Conservation (phyloP, 2,888 invertebrate genomes). For the Chymomyza fuscimana region DNA sequence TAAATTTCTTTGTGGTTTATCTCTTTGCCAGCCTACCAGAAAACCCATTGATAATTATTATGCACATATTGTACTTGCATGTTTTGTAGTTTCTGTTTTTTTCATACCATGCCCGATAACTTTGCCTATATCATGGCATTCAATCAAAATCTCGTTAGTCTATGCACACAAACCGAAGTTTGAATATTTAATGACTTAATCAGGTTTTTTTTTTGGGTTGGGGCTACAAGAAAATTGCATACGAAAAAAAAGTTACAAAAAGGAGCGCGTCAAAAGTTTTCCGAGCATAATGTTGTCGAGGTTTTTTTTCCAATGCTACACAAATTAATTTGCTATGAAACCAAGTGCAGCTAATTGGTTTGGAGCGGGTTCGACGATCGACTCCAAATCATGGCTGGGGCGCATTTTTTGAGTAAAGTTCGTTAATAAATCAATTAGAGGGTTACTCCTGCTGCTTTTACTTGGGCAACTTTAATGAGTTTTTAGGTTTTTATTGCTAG, state of each 20-base stretch:
- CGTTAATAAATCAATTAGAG: slow-evolving; percentile 48
- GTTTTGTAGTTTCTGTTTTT: background rate
- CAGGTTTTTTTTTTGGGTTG: slow-evolving; percentile 46
- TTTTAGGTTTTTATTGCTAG: background rate
- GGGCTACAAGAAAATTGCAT: slow-evolving; percentile 55
- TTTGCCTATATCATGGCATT: slow-evolving; percentile 44
- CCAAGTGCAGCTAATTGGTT: slow-evolving; percentile 48
- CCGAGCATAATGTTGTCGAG: slow-evolving; percentile 17
- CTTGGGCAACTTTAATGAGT: slow-evolving; percentile 23
- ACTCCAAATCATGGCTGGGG: background rate
- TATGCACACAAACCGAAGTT: slow-evolving; percentile 59
- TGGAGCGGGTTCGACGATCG: slow-evolving; percentile 14
- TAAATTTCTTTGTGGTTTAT: background rate
- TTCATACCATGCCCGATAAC: background rate
- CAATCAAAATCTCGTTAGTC: slow-evolving; percentile 66
- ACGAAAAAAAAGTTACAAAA: slow-evolving; percentile 43
- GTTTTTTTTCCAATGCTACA: slow-evolving; percentile 30
- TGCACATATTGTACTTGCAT: background rate
- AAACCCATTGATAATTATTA: background rate
- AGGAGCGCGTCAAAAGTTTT: slow-evolving; percentile 49
- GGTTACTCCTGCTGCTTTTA: slow-evolving; percentile 27
- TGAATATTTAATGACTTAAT: slow-evolving; percentile 66
- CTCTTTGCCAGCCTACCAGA: background rate
- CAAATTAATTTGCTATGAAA: slow-evolving; percentile 51
- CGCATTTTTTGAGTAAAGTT: slow-evolving; percentile 9